Evolutionary conservation across 2,888 invertebrate species (phyloP).

Genomic region (Drosophila rubida): DNA sequence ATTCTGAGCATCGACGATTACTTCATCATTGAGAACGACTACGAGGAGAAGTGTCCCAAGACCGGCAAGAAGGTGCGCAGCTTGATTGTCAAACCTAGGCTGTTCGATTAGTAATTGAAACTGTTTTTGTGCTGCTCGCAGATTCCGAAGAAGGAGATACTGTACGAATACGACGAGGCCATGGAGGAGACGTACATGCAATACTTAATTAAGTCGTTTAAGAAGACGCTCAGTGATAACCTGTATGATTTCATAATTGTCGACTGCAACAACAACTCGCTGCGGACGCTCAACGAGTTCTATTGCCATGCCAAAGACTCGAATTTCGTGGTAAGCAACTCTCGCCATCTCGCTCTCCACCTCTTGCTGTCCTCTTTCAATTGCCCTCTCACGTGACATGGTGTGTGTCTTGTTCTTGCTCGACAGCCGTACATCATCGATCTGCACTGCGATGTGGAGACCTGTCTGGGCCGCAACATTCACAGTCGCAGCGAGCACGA

Average conservation of each 20-base stretch:
- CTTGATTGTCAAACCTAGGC: too few relatives aligned
- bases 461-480: constrained; percentile 93
- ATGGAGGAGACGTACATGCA: constrained; percentile 93
- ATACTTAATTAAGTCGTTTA: constrained; percentile 94
- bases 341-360: background rate
- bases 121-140: constrained; percentile 33
- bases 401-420: constrained; percentile 1
- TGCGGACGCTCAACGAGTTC: constrained; percentile 93
- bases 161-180: constrained; percentile 93
- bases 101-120: too few relatives aligned
- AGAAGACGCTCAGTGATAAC: constrained; percentile 94
- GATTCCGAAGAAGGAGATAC: constrained; percentile 85
- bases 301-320: constrained; percentile 91
- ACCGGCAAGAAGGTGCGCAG: constrained; percentile 82
- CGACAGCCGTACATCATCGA: constrained; percentile 95
- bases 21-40: constrained; percentile 94
- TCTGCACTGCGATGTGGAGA: constrained; percentile 91
- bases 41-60: constrained; percentile 86
- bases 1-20: constrained; percentile 98
- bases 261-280: constrained; percentile 94
- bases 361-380: background rate
- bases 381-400: background rate
- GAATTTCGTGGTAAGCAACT: constrained; percentile 82
- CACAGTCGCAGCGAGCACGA: constrained; percentile 93
- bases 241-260: constrained; percentile 97